phyloP scores from a whole-genome alignment of 2,797 vertebrate species.

The Xiphorhynchus erythropygius region DNA sequence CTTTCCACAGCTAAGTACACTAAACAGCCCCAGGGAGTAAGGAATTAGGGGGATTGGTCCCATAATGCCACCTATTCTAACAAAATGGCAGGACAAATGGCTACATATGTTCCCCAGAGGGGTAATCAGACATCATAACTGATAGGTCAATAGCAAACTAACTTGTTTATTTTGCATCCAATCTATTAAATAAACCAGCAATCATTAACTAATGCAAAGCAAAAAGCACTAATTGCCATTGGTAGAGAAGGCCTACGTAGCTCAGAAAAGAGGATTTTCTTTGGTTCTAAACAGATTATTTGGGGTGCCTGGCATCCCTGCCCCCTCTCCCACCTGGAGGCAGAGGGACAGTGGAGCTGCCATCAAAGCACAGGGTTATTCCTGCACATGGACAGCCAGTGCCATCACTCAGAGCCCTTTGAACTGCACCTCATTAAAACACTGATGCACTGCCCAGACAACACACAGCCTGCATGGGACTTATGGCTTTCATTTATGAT shows the following conservation, averaged over 20 bases:
- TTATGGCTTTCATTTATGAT: accelerated
- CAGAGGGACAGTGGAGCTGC: background rate
- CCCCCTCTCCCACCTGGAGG: background rate
- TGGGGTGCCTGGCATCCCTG: background rate
- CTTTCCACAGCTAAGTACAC: slow-evolving; percentile 70
- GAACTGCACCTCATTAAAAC: background rate
- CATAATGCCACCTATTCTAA: slow-evolving; percentile 76
- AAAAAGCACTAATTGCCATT: background rate
- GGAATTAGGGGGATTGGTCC: slow-evolving; percentile 80
- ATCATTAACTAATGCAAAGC: slow-evolving; percentile 26
- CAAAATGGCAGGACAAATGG: slow-evolving; percentile 71
- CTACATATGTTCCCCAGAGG: slow-evolving; percentile 59
- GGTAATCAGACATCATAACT: slow-evolving; percentile 42
- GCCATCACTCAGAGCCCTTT: background rate
- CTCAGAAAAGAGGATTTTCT: background rate
- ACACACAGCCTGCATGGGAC: background rate
- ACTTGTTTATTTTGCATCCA: slow-evolving; percentile 42
- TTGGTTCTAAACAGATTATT: background rate
- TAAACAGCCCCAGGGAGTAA: slow-evolving; percentile 77
- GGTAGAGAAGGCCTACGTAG: background rate
- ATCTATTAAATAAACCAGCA: slow-evolving; percentile 46
- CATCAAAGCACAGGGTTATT: background rate
- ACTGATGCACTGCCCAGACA: background rate
- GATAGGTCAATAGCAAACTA: slow-evolving; percentile 54
- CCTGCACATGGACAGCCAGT: background rate